These are phyloP conservation scores for Leucoma salicis DNA, from an alignment of 2,888 invertebrate genomes.

Conservation along the genomic window DNA sequence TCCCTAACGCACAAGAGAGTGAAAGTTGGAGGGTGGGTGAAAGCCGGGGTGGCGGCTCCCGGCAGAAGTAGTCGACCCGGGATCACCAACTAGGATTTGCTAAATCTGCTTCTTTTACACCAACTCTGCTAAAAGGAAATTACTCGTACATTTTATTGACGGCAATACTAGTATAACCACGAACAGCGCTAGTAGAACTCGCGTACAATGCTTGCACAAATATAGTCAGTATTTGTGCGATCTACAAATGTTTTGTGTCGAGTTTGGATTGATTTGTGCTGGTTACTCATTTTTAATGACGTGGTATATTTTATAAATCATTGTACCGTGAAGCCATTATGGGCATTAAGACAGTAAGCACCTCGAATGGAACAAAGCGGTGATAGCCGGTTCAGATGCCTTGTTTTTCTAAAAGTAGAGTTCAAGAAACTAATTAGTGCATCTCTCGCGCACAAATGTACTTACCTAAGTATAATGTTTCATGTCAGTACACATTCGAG, in stretches of 20 bases:
- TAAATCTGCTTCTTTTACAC: conserved; percentile 75
- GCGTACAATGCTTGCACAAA: no score
- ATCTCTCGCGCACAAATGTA: conserved; percentile 9
- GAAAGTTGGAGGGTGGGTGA: conserved; percentile 73
- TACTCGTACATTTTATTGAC: conserved; percentile 24
- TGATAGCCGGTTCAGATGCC: conserved; percentile 6
- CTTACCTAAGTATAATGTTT: conserved; percentile 5
- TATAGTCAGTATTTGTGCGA: background rate
- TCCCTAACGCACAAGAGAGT: conserved; percentile 78
- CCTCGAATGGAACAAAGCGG: no score
- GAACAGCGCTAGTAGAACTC: no score
- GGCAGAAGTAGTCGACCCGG: conserved; percentile 77
- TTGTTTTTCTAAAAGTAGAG: conserved; percentile 10
- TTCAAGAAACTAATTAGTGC: conserved; percentile 41
- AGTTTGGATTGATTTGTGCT: background rate
- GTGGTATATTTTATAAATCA: background rate
- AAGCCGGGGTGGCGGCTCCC: conserved; percentile 58
- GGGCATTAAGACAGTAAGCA: background rate
- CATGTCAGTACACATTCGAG: conserved; percentile 16
- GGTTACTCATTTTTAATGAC: background rate
- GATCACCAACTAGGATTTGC: conserved; percentile 75
- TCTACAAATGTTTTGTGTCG: background rate
- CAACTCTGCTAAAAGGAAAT: conserved; percentile 46
- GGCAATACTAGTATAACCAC: no score
- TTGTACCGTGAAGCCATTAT: background rate